These are phyloP conservation scores for Drosophila littoralis DNA, from an alignment of 1,140 invertebrate species.

Conservation along the genomic window DNA sequence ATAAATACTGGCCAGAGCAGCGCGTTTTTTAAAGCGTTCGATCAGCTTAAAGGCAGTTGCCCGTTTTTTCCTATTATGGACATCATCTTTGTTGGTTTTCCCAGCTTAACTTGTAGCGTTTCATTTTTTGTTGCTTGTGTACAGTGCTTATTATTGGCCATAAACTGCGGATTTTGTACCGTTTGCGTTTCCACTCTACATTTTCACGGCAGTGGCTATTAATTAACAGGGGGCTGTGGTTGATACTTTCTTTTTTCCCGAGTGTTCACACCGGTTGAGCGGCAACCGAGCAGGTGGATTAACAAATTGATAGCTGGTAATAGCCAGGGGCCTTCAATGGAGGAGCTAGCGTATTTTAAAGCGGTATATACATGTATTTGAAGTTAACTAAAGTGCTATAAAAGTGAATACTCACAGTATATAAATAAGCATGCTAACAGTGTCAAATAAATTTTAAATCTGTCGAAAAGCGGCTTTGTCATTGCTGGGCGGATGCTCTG, in stretches of 20 bases:
- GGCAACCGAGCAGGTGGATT: slow-evolving; percentile 21
- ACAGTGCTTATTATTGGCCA: slow-evolving; percentile 59
- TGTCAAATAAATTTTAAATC: too few species aligned
- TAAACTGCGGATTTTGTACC: slow-evolving; percentile 58
- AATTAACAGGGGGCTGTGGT: slow-evolving; percentile 62
- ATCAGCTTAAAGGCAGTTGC: slow-evolving; percentile 46
- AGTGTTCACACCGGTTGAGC: slow-evolving; percentile 9
- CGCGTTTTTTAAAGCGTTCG: slow-evolving; percentile 61
- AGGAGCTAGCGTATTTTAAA: neutral
- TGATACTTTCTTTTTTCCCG: slow-evolving; percentile 1
- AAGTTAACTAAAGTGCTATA: neutral
- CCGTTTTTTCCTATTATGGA: slow-evolving; percentile 17
- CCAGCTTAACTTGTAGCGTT: slow-evolving; percentile 41
- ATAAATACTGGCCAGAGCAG: slow-evolving; percentile 46
- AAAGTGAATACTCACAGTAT: neutral
- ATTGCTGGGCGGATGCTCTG: too few species aligned
- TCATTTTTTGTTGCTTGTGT: slow-evolving; percentile 3
- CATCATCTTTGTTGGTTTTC: slow-evolving; percentile 53
- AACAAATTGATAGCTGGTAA: slow-evolving; percentile 20
- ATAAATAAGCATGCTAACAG: too few species aligned
- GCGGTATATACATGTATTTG: neutral
- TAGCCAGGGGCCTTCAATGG: neutral
- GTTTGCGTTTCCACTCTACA: slow-evolving; percentile 4
- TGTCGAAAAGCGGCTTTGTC: too few species aligned
- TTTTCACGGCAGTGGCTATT: slow-evolving; percentile 66